Base-by-base conservation (phyloP, 2,797 vertebrate genomes). In the Paedocypris micromegethes region DNA sequence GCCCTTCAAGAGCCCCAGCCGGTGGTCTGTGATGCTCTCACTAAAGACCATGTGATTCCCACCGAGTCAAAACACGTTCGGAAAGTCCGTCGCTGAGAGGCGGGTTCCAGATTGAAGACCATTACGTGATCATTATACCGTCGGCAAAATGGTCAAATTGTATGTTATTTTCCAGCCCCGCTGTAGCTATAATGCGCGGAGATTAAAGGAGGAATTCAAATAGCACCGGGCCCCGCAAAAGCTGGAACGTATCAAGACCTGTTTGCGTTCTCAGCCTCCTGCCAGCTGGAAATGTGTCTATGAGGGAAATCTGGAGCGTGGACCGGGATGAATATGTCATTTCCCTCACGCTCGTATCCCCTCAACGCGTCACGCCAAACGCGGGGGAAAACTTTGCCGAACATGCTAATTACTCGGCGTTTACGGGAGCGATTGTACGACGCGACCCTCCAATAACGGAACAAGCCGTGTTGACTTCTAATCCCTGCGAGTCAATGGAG, bases 401-500 rank as follows among this genome's bases (percentile, higher is more conserved):
- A 74, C 70, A 61, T 75, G 64, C 61, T 65, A 72, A 73, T 72
- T 74, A 68, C 76, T 58, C 60, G 50, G 58, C 5, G 40, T 54
- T 75, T 58, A 81, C 81, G 68, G 84, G 78, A 77, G 75, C 79
- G 74, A 66, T 85, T 75, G 81, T 84, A 81, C 83, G 78, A 82
- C 75, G 67, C 75, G 73, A 2, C 68, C 48, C 74, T 76, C 75
- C 81, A 80, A 83, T 79, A 85, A 86, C 83, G 70, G 51, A 83
- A 84, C 82, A 83, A 82, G 78, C 86, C 86, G 78, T 83, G 81
- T 84, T 86, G 82, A 82, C 79, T 84, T 87, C 81, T 81, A 89
- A 88, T 88, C 83, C 81, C 52, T 82, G 77, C 79, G 80, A 85
- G 78, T 85, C 83, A 84, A 83, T 81, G 78, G 76, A 51, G 71